Evolutionary conservation across 1,140 invertebrate species (phyloP).

Genomic region (Trachymyrmex cornetzi): DNA sequence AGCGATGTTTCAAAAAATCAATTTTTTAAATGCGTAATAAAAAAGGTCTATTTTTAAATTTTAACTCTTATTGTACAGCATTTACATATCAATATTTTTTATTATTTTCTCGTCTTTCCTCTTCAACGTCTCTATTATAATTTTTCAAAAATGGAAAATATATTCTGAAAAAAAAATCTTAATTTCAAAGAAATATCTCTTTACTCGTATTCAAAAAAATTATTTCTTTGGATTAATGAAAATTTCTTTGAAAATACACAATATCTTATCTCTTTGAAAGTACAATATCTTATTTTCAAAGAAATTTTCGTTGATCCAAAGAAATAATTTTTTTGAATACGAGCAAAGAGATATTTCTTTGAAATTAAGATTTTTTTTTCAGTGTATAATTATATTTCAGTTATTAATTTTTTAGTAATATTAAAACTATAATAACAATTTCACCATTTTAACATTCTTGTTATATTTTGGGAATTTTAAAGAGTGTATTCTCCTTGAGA

Average conservation of each 20-base stretch:
- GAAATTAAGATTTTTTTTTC: too few relatives aligned
- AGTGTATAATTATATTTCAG: not conserved
- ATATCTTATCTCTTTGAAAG: too few relatives aligned
- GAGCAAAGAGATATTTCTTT: too few relatives aligned
- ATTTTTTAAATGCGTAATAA: not conserved
- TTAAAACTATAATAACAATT: constrained; percentile 1
- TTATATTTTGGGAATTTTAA: not conserved
- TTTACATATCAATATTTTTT: not conserved
- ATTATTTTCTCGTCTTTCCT: not conserved
- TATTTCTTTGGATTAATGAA: too few relatives aligned
- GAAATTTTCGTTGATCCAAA: too few relatives aligned
- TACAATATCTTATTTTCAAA: too few relatives aligned
- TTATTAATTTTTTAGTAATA: not conserved
- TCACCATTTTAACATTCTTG: not conserved
- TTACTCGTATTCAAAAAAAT: too few relatives aligned
- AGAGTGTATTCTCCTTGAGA: not conserved
- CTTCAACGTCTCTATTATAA: not conserved
- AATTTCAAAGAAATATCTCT: too few relatives aligned
- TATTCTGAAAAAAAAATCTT: not conserved
- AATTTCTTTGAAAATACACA: too few relatives aligned
- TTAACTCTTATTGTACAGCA: not conserved
- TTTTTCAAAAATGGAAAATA: not conserved
- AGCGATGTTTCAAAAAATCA: not conserved
- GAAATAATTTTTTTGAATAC: too few relatives aligned
- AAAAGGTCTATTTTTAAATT: not conserved